Percentiles rank a stretch among this genome's conserved stretches.
phyloP scores from a whole-genome alignment of 2,113 vertebrate species.

The Hippocampus barbouri region DNA sequence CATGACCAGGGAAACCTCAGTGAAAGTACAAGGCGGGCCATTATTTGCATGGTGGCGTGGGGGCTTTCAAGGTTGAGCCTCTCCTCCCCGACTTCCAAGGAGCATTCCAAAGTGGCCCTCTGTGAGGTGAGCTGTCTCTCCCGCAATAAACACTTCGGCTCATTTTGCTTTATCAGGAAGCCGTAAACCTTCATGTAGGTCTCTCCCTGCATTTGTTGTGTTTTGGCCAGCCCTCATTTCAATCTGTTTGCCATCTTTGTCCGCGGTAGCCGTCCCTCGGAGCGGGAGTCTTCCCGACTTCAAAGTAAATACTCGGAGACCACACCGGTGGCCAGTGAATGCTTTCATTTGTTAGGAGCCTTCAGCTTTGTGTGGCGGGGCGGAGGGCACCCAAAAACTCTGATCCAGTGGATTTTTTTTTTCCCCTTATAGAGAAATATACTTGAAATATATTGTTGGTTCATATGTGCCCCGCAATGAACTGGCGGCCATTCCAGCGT shows the following conservation, averaged over 20 bases:
- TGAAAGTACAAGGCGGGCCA: constrained; percentile 56
- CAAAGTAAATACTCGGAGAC: constrained; percentile 41
- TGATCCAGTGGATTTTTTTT: neutral
- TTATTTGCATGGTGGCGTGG: constrained; percentile 49
- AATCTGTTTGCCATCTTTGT: constrained; percentile 62
- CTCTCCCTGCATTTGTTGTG: constrained; percentile 23
- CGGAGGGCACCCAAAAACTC: neutral
- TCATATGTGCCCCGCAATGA: too few relatives aligned
- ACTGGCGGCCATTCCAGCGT: too few relatives aligned
- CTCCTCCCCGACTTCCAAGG: constrained; percentile 5
- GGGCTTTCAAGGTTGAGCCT: neutral
- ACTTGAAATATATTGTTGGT: too few relatives aligned
- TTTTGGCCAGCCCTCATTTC: constrained; percentile 42
- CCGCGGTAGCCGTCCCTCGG: constrained; percentile 38
- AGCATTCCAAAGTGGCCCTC: constrained; percentile 17
- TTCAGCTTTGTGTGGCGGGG: constrained; percentile 7
- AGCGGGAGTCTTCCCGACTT: constrained; percentile 32
- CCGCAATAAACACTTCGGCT: constrained; percentile 33
- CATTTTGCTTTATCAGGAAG: constrained; percentile 44
- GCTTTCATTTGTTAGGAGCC: constrained; percentile 26
- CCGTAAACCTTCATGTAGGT: constrained; percentile 59
- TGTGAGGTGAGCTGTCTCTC: constrained; percentile 18
- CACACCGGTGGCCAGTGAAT: constrained; percentile 19
- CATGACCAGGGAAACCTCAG: constrained; percentile 59
- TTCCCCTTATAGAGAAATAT: neutral